Base-by-base conservation (phyloP, 2,888 invertebrate genomes). In the Heliconius aoede region DNA sequence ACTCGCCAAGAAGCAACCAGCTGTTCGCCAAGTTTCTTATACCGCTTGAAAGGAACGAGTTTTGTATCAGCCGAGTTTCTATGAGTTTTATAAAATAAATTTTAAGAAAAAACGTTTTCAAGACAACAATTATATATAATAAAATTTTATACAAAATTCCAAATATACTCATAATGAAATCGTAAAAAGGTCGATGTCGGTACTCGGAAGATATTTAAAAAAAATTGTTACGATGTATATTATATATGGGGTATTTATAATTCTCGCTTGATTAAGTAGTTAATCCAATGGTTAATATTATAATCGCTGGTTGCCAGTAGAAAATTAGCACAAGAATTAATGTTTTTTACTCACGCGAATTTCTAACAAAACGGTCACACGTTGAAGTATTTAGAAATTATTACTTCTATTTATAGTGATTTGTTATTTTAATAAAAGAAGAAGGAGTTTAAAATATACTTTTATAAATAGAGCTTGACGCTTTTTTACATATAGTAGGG, bases 1-100 rank as follows among this genome's bases (percentile, higher is more conserved):
- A 92, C 90, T 91, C 89, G 89, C 85, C 85, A 89, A 91, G 90
- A 87, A 88, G 86, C 82, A 80, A 86, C 85, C 87, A 87, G 88
- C 89, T 90, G 91, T 85, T 87, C 85, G 84, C 82, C 78, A 88
- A 90, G 85, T 89, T 91, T 86, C 85, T 85, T 86, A 85, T 88
- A 86, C 89, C 85, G 84, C 86, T 82, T 83, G 86, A 83, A 87
- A 87, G 84, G 85, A 87, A 89, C 89, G 89, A 91, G 83, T 90
- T 91, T 81, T 80, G 81, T 86, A 79, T 81, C 87, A 80, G 85
- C 87, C 85, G 87, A 86, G 78, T 81, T 78, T 61, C 71, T 77
- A 78, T 76, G 72, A 81, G 78, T 79, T 80, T 78, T 79, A 80
- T 80, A n/a, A 58, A 64, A 36, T 62, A 64, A 46, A 9, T 28